Evolutionary conservation across 2,113 vertebrate genomes (phyloP).

Genomic region (Sylvietta virens): DNA sequence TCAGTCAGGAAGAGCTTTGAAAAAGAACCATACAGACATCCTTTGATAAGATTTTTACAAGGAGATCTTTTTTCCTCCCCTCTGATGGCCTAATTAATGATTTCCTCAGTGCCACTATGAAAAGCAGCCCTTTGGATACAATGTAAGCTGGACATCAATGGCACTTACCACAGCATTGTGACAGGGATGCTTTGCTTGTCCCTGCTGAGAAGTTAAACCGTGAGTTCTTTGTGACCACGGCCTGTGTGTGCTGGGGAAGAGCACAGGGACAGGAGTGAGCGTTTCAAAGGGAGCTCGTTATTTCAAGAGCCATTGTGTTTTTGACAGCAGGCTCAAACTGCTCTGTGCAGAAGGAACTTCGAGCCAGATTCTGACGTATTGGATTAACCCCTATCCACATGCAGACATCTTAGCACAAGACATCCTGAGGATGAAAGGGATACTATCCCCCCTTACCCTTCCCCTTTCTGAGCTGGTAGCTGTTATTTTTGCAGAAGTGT

Average conservation of each 20-base stretch:
- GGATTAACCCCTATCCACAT: background rate
- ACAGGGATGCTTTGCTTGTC: background rate
- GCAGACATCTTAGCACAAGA: background rate
- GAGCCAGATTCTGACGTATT: background rate
- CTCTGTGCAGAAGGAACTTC: background rate
- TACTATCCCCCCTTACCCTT: background rate
- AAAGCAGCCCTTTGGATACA: slow-evolving; percentile 55
- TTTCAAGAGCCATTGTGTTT: slow-evolving; percentile 7
- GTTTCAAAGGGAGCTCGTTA: background rate
- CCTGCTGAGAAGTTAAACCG: slow-evolving; percentile 23
- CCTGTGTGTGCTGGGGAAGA: background rate
- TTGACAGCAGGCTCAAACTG: background rate
- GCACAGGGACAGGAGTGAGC: background rate
- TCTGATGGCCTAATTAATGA: slow-evolving; percentile 22
- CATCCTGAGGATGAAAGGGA: background rate
- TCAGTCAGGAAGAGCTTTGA: slow-evolving; percentile 48
- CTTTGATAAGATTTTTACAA: slow-evolving; percentile 58
- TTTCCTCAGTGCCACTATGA: slow-evolving; percentile 43
- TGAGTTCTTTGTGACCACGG: background rate
- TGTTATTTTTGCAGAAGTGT: background rate
- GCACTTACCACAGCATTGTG: slow-evolving; percentile 4
- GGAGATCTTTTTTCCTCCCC: slow-evolving; percentile 5
- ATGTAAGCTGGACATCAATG: slow-evolving; percentile 37
- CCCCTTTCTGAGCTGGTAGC: background rate
- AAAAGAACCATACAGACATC: slow-evolving; percentile 24